These are phyloP conservation scores for Capromys pilorides DNA, from an alignment of 2,797 vertebrate genomes.

Conservation along the genomic window DNA sequence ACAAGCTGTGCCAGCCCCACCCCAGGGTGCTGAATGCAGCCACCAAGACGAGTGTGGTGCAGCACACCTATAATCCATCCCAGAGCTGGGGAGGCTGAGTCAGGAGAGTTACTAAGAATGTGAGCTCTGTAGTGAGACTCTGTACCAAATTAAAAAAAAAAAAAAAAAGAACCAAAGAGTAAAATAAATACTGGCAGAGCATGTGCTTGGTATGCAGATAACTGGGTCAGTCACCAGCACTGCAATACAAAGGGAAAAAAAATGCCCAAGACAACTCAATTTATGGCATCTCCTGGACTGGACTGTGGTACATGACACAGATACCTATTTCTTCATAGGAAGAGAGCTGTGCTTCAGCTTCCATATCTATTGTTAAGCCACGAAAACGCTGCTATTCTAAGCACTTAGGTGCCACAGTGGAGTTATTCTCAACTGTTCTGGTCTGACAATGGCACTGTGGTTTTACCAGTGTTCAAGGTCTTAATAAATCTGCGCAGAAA, in stretches of 20 bases:
- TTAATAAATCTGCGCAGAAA: neutral
- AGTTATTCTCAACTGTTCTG: neutral
- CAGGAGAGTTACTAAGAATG: too few species aligned
- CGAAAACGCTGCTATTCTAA: neutral
- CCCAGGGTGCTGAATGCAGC: too few species aligned
- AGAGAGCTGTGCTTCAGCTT: neutral
- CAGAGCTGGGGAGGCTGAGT: too few species aligned
- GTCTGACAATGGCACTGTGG: neutral
- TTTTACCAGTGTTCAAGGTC: neutral
- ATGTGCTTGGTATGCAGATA: neutral
- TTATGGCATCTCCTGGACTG: neutral
- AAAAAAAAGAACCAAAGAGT: neutral
- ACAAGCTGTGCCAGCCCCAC: too few species aligned
- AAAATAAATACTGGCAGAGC: neutral
- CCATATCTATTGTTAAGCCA: neutral
- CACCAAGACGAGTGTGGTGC: too few species aligned
- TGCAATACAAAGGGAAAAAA: neutral
- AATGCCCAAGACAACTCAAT: neutral
- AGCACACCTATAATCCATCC: too few species aligned
- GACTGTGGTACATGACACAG: fast-evolving
- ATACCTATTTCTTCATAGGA: neutral
- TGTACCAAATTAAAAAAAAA: neutral
- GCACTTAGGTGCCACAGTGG: neutral
- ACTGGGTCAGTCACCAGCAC: neutral
- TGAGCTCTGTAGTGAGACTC: neutral